Percentiles rank a stretch among this genome's conserved stretches.
These are phyloP conservation scores for Bos javanicus DNA, from an alignment of 2,113 vertebrate genomes.

Conservation along the genomic window DNA sequence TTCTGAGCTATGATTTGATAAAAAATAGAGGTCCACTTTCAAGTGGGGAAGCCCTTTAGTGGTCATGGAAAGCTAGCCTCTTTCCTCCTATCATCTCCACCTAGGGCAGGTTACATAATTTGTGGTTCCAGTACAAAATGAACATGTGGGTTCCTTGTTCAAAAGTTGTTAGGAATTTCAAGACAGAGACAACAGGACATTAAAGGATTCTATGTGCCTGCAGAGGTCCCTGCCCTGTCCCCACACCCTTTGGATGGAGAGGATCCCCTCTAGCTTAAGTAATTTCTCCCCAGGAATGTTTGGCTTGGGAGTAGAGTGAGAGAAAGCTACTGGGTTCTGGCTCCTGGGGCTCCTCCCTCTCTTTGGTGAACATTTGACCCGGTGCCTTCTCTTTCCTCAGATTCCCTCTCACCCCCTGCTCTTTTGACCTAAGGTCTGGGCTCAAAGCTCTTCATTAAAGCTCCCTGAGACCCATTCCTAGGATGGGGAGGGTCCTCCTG, in stretches of 20 bases:
- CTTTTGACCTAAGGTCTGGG: not conserved
- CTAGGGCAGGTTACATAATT: not conserved
- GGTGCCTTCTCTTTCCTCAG: not conserved
- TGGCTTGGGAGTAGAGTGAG: not conserved
- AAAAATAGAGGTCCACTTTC: not conserved
- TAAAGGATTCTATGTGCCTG: not conserved
- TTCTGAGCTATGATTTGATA: not conserved
- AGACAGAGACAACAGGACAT: not conserved
- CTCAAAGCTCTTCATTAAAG: not conserved
- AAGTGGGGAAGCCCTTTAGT: not conserved
- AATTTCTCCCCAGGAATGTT: not conserved
- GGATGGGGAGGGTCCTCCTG: not conserved
- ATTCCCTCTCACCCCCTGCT: not conserved
- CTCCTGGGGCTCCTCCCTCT: not conserved
- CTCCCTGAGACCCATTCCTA: not conserved
- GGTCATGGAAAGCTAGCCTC: not conserved
- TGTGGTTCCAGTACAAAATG: not conserved
- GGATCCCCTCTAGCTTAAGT: not conserved
- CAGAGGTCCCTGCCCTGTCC: not conserved
- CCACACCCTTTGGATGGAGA: not conserved
- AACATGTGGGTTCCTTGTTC: not conserved
- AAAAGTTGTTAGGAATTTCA: conserved; percentile 27
- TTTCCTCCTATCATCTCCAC: not conserved
- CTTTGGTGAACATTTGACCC: not conserved
- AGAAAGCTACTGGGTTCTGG: not conserved